A percentile compares a stretch with the other conserved stretches of the same genome.
These are phyloP conservation scores for Pocillopora damicornis DNA, from an alignment of 64 coral and sea anemone genomes.

Conservation along the genomic window DNA sequence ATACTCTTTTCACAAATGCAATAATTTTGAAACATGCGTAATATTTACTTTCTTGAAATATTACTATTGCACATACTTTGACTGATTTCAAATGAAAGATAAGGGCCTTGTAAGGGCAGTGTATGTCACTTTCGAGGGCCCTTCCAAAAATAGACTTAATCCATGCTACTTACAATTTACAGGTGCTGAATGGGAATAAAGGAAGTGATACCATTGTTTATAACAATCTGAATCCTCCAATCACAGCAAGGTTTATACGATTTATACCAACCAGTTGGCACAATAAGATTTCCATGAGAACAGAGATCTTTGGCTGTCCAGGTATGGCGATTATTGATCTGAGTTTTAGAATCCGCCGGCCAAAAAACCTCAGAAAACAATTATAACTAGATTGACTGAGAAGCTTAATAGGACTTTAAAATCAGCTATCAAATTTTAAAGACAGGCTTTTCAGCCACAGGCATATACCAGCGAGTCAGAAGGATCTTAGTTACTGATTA, in stretches of 20 bases:
- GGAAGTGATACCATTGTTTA: background rate
- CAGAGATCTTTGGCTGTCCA: constrained; percentile 28
- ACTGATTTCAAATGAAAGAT: background rate
- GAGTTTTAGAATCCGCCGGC: background rate
- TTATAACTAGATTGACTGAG: no score
- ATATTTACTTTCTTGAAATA: background rate
- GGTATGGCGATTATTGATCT: background rate
- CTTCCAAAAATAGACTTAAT: no score
- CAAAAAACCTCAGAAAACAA: no score
- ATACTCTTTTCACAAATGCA: background rate
- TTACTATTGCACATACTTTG: background rate
- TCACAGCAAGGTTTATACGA: constrained; percentile 9
- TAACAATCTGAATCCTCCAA: background rate
- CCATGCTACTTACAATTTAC: background rate
- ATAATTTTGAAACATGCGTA: constrained; percentile 3
- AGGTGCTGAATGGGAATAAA: constrained; percentile 28
- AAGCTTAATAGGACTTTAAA: no score
- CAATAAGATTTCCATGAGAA: constrained; percentile 11
- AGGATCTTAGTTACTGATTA: no score
- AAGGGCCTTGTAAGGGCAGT: no score
- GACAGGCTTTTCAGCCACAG: no score
- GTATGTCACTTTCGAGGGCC: no score
- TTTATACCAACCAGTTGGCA: background rate
- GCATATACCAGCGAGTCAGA: no score
- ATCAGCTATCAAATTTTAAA: no score